Evolutionary conservation across 2,113 vertebrate species (phyloP).

Genomic region (Lophochroa leadbeateri): DNA sequence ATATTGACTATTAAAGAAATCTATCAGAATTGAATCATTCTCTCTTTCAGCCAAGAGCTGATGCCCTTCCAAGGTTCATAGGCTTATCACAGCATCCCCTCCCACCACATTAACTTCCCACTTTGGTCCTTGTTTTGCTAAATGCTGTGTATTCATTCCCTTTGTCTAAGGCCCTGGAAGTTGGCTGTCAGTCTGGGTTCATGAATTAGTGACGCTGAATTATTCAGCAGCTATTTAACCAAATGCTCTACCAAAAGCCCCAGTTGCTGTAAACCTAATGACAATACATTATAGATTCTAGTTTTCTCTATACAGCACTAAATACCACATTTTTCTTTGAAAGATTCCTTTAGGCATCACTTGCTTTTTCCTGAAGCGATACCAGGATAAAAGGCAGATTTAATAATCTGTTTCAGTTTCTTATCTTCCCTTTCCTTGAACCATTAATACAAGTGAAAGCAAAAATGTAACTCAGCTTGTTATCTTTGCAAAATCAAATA

Average conservation of each 20-base stretch:
- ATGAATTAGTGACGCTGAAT: background rate
- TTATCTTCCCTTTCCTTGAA: background rate
- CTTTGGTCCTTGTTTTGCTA: background rate
- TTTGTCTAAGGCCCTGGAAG: background rate
- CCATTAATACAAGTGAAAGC: background rate
- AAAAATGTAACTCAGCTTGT: background rate
- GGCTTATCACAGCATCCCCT: background rate
- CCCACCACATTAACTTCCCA: background rate
- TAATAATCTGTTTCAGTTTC: background rate
- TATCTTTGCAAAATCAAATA: background rate
- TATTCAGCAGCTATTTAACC: background rate
- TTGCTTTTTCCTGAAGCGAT: background rate
- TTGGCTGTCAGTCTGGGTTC: background rate
- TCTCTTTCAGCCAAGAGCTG: background rate
- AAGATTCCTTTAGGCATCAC: background rate
- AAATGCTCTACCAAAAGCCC: background rate
- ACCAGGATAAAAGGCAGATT: slow-evolving; percentile 4
- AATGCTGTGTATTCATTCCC: background rate
- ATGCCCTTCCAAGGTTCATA: background rate
- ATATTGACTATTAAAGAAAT: background rate
- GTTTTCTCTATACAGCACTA: background rate
- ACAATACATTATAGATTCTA: background rate
- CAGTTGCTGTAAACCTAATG: background rate
- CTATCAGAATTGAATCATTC: background rate
- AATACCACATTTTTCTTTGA: background rate